These are phyloP conservation scores for Acanthosepion lycidas DNA, from an alignment of 2,888 invertebrate species.

Conservation along the genomic window DNA sequence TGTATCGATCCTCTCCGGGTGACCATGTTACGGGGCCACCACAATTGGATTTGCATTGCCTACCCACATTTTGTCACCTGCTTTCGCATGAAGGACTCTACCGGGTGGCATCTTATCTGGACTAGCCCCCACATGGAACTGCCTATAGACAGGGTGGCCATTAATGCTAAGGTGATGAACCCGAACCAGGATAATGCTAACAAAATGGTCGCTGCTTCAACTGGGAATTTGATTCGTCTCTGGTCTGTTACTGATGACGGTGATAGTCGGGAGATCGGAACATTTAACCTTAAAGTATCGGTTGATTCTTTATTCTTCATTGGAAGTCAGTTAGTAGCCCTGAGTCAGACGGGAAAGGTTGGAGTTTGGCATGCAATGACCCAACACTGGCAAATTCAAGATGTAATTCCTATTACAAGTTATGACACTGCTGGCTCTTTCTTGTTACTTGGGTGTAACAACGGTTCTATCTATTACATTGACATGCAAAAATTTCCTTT, in stretches of 20 bases:
- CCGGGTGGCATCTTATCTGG: slow-evolving; percentile 96
- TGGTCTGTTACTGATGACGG: slow-evolving; percentile 89
- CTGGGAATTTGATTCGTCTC: slow-evolving; percentile 83
- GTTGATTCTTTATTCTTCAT: slow-evolving; percentile 98
- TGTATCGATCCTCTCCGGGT: slow-evolving; percentile 66
- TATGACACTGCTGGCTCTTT: slow-evolving; percentile 98
- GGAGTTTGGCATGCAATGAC: slow-evolving; percentile 99
- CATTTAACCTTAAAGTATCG: slow-evolving; percentile 88
- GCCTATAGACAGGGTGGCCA: slow-evolving; percentile 91
- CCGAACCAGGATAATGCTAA: slow-evolving; percentile 76
- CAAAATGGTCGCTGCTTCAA: slow-evolving; percentile 89
- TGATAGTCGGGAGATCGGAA: slow-evolving; percentile 84
- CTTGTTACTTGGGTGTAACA: slow-evolving; percentile 93
- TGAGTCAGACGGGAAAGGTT: slow-evolving; percentile 92
- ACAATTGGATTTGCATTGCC: slow-evolving; percentile 97
- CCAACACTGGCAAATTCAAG: slow-evolving; percentile 95
- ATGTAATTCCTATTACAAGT: slow-evolving; percentile 94
- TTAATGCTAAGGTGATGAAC: slow-evolving; percentile 80
- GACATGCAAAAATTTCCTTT: slow-evolving; percentile 99
- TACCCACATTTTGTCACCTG: slow-evolving; percentile 96
- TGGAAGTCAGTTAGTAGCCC: slow-evolving; percentile 96
- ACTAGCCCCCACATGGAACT: slow-evolving; percentile 93
- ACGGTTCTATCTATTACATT: slow-evolving; percentile 98
- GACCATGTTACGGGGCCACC: slow-evolving; percentile 82
- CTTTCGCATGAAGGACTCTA: slow-evolving; percentile 95